phyloP scores from a whole-genome alignment of 2,888 invertebrate genomes.

The Nyleta sp. region DNA sequence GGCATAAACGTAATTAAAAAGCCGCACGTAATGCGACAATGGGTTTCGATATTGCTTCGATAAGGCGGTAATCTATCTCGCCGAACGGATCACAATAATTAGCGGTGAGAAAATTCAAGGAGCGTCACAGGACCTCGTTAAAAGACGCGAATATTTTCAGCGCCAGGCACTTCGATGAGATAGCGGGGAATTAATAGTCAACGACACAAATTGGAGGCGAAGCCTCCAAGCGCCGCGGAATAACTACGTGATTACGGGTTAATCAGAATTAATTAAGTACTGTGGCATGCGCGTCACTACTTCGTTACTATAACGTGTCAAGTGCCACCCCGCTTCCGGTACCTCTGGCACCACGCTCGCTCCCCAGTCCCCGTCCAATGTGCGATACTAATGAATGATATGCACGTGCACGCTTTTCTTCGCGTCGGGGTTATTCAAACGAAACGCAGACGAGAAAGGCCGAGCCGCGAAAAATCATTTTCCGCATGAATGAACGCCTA shows the following conservation, averaged over 20 bases:
- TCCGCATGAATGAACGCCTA: slow-evolving; percentile 20
- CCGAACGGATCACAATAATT: slow-evolving; percentile 45
- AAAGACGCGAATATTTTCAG: slow-evolving; percentile 57
- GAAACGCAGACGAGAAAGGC: slow-evolving; percentile 7
- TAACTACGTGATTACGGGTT: slow-evolving; percentile 82
- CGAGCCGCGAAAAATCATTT: slow-evolving; percentile 22
- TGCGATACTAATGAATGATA: slow-evolving; percentile 80
- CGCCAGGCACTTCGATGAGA: slow-evolving; percentile 57
- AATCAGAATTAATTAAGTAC: slow-evolving; percentile 82
- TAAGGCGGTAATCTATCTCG: slow-evolving; percentile 29
- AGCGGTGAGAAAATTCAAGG: slow-evolving; percentile 52
- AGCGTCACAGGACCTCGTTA: slow-evolving; percentile 54
- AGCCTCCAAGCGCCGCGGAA: slow-evolving; percentile 74
- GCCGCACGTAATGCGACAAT: no score
- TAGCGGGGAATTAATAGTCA: slow-evolving; percentile 75
- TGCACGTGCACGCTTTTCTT: slow-evolving; percentile 76
- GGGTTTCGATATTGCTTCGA: background rate
- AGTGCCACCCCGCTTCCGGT: slow-evolving; percentile 76
- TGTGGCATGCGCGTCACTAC: slow-evolving; percentile 81
- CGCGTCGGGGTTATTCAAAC: slow-evolving; percentile 28
- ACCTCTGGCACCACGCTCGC: slow-evolving; percentile 64
- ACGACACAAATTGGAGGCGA: slow-evolving; percentile 80
- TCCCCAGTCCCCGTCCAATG: slow-evolving; percentile 60
- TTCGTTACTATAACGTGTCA: slow-evolving; percentile 82
- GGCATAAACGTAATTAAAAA: background rate